These are phyloP conservation scores for Bombycilla garrulus DNA, from an alignment of 2,113 vertebrate species.

Conservation along the genomic window DNA sequence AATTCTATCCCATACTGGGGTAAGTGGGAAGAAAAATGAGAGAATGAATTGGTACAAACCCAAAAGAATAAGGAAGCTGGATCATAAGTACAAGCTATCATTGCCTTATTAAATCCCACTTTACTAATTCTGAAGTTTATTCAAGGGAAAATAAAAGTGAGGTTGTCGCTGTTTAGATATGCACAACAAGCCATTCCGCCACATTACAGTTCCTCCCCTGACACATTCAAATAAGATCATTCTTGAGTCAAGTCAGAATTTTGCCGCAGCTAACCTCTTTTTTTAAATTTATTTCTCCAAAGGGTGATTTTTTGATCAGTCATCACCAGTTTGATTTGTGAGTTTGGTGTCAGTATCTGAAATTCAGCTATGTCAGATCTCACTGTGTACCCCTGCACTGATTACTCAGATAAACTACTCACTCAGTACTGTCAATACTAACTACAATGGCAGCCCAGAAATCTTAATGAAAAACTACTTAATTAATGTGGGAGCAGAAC, in stretches of 20 bases:
- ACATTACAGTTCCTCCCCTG: neutral
- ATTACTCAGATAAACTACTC: neutral
- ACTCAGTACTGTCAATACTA: neutral
- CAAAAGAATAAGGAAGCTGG: neutral
- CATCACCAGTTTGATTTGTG: neutral
- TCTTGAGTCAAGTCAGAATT: neutral
- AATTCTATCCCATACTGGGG: neutral
- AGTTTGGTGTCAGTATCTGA: neutral
- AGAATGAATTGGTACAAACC: neutral
- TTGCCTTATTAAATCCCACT: neutral
- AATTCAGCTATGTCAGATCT: neutral
- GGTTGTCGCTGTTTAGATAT: neutral
- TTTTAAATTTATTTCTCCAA: neutral
- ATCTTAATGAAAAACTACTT: neutral
- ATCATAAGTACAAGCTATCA: neutral
- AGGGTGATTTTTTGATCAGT: neutral
- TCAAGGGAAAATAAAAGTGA: neutral
- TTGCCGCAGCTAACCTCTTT: neutral
- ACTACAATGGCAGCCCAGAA: neutral
- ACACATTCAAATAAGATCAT: neutral
- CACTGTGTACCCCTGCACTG: neutral
- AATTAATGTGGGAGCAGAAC: neutral
- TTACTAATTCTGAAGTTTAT: neutral
- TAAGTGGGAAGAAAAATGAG: neutral
- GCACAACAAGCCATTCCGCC: neutral